Percentiles rank a stretch among this genome's conserved stretches.
Conservation (phyloP, 2,113 vertebrate genomes). For the Brachionichthys hirsutus region DNA sequence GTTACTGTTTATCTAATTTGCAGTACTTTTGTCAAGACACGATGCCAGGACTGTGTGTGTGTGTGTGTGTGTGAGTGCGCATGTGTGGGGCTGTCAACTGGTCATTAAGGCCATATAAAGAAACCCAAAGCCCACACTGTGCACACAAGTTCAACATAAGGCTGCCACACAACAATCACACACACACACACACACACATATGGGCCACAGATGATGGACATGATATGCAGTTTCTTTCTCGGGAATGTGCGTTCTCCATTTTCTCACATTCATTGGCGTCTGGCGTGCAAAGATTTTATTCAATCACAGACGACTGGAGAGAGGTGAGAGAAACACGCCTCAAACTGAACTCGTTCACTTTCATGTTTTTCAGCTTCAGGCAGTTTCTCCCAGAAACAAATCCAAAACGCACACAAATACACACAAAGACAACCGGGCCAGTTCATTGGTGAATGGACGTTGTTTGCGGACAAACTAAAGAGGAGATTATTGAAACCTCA, state of each 20-base stretch:
- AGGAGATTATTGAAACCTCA: slow-evolving; percentile 75
- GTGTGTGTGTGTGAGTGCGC: slow-evolving; percentile 14
- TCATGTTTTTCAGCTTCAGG: background rate
- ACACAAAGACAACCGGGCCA: slow-evolving; percentile 45
- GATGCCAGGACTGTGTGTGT: slow-evolving; percentile 32
- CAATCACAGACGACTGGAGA: too few species aligned
- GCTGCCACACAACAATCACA: slow-evolving; percentile 52
- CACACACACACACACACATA: slow-evolving; percentile 45
- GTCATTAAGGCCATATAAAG: slow-evolving; percentile 67
- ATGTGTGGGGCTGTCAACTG: slow-evolving; percentile 60
- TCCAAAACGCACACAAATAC: slow-evolving; percentile 6
- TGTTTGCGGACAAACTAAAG: slow-evolving; percentile 60
- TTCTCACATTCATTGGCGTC: background rate
- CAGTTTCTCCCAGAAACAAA: background rate
- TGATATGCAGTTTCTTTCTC: slow-evolving; percentile 17
- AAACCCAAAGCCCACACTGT: slow-evolving; percentile 48
- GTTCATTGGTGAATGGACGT: slow-evolving; percentile 74
- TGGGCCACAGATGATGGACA: slow-evolving; percentile 26
- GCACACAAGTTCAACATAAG: slow-evolving; percentile 58
- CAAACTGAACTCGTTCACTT: too few species aligned
- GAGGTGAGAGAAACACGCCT: too few species aligned
- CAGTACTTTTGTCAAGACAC: slow-evolving; percentile 52
- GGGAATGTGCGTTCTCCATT: background rate
- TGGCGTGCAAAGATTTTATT: too few species aligned
- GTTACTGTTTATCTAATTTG: slow-evolving; percentile 51